Evolutionary conservation across 1,140 invertebrate genomes (phyloP).

Genomic region (Coenobita brevimanus): DNA sequence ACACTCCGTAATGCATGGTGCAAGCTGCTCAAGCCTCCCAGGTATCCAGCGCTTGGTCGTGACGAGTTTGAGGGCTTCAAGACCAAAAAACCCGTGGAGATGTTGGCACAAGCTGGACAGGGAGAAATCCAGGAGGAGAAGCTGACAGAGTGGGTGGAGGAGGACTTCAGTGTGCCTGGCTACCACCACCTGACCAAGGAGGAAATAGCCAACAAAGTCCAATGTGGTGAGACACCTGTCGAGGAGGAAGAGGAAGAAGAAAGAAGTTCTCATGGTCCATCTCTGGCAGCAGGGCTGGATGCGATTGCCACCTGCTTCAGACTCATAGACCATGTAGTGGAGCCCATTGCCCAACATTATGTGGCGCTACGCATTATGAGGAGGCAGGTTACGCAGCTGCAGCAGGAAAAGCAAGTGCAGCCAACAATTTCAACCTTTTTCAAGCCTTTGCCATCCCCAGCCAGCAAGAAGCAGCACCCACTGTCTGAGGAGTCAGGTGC

Average conservation of each 20-base stretch:
- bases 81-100: background rate
- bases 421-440: too few relatives aligned
- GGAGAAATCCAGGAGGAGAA: background rate
- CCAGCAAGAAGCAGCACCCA: too few relatives aligned
- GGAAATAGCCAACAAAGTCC: background rate
- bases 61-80: background rate
- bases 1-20: too few relatives aligned
- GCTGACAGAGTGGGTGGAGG: background rate
- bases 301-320: background rate
- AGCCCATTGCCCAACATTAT: background rate
- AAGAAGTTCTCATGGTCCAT: background rate
- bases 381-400: too few relatives aligned
- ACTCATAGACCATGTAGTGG: background rate
- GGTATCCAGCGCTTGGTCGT: background rate
- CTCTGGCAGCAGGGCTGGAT: background rate
- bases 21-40: background rate
- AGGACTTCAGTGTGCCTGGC: background rate
- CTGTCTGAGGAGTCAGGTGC: too few relatives aligned
- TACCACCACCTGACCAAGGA: too few relatives aligned
- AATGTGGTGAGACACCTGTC: background rate
- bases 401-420: too few relatives aligned
- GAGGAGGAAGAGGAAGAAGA: background rate
- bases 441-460: too few relatives aligned
- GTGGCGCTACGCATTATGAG: too few relatives aligned
- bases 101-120: background rate